A percentile compares a stretch with the other conserved stretches of the same genome.
Evolutionary conservation across 1,140 invertebrate genomes (phyloP).

Genomic region (Calephelis nemesis): DNA sequence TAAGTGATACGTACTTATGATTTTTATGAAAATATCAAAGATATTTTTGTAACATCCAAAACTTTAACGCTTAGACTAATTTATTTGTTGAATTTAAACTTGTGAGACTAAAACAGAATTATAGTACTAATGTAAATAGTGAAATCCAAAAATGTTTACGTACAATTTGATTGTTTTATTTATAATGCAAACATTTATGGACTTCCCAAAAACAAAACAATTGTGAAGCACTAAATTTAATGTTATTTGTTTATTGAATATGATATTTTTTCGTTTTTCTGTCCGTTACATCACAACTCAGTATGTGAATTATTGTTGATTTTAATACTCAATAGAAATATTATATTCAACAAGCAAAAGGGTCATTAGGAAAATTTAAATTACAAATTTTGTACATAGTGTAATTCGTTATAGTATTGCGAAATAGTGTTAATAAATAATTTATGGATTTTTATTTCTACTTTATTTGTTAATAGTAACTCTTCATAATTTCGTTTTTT

Average conservation of each 20-base stretch:
- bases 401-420: slow-evolving; percentile 71
- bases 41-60: slow-evolving; percentile 26
- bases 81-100: slow-evolving; percentile 36
- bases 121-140: slow-evolving; percentile 43
- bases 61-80: slow-evolving; percentile 36
- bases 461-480: slow-evolving; percentile 38
- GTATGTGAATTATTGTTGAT: neutral
- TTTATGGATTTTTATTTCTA: slow-evolving; percentile 66
- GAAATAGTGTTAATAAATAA: slow-evolving; percentile 73
- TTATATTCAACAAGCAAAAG: slow-evolving; percentile 12
- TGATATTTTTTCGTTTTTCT: neutral
- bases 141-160: neutral
- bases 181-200: slow-evolving; percentile 7
- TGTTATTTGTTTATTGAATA: neutral
- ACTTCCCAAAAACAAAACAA: neutral
- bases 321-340: neutral
- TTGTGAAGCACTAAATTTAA: neutral
- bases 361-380: slow-evolving; percentile 14
- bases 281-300: neutral
- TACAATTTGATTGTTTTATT: neutral
- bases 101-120: slow-evolving; percentile 25
- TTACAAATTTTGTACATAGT: slow-evolving; percentile 69
- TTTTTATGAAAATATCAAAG: slow-evolving; percentile 34
- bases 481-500: no score
- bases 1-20: slow-evolving; percentile 18